Evolutionary conservation across 2,797 vertebrate species (phyloP), one percentile per base, ranked within the genome.

Genomic region (Botia almorhae): DNA sequence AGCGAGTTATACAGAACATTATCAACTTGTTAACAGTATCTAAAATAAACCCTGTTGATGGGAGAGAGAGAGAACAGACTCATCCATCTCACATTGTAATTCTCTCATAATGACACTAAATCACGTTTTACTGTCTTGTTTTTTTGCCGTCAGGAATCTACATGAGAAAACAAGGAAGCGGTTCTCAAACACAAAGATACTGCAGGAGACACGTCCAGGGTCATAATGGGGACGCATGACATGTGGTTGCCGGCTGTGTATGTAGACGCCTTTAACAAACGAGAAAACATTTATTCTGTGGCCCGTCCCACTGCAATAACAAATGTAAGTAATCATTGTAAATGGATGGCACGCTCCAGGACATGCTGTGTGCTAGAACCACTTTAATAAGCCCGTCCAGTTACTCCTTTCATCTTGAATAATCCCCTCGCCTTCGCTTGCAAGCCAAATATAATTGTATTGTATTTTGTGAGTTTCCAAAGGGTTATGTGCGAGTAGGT

Each of bases 191-290:
- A 74, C 74, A 81, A 81, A 78, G 36, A 78, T 79, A 73, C 69
- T 48, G 76, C 16, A 1, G 19, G 48, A 17, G 26, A 73, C 26
- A n/a, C 14, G 17, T 68, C 76, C 33, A 26, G 56, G 76, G 81
- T 74, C 55, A 71, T 71, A 56, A 84, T 43, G 14, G 69, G 43
- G 78, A 56, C 43, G 19, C 1, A 19, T 12, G 2, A 43, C 68
- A 68, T 48, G 2, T 68, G 74, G 53, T 77, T 84, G 74, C 58
- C 17, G 78, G 69, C 82, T 69, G 69, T 84, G 70, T 56, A 77
- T 86, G 67, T 14, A 26, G 33, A 29, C 60, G 77, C 60, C 69
- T 84, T 83, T 82, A 84, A 83, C 76, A 87, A 87, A 89, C 82
- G 76, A 85, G 78, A 51, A 83, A 43, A 29, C 55, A 14, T 78